Conservation (phyloP, 2,888 invertebrate genomes). For the Acholoe squamosa region DNA sequence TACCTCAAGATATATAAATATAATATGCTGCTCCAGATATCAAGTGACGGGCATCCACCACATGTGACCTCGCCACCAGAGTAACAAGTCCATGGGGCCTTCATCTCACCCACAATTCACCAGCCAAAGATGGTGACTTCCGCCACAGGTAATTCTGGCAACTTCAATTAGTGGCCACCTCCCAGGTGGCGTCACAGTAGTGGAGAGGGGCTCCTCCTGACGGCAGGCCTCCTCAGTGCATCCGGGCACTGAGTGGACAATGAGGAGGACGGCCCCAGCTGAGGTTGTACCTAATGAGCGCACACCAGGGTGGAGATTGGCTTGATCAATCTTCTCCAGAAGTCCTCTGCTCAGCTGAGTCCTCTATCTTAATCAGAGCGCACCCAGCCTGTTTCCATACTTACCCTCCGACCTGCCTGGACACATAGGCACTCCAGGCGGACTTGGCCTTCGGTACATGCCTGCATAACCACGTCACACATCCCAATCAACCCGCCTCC, state of each 20-base stretch:
- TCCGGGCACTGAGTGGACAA: conserved; percentile 12
- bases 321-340: conserved; percentile 51
- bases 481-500: background rate
- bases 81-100: background rate
- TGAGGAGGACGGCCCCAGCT: conserved; percentile 34
- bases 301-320: conserved; percentile 19
- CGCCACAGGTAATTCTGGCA: conserved; percentile 33
- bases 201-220: background rate
- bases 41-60: background rate
- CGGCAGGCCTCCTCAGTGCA: conserved; percentile 7
- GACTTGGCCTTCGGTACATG: no score
- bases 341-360: conserved; percentile 49
- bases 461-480: background rate
- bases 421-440: no score
- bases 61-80: background rate
- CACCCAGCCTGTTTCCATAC: background rate
- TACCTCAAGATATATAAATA: no score
- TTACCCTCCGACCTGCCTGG: conserved; percentile 5
- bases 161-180: conserved; percentile 22
- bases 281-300: conserved; percentile 48
- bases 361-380: conserved; percentile 44
- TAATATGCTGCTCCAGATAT: background rate
- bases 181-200: background rate
- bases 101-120: background rate
- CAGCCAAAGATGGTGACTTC: background rate